Percentiles rank a stretch among this genome's conserved stretches.
Conservation (phyloP, 1,140 invertebrate genomes). For the Venustaconcha ellipsiformis region DNA sequence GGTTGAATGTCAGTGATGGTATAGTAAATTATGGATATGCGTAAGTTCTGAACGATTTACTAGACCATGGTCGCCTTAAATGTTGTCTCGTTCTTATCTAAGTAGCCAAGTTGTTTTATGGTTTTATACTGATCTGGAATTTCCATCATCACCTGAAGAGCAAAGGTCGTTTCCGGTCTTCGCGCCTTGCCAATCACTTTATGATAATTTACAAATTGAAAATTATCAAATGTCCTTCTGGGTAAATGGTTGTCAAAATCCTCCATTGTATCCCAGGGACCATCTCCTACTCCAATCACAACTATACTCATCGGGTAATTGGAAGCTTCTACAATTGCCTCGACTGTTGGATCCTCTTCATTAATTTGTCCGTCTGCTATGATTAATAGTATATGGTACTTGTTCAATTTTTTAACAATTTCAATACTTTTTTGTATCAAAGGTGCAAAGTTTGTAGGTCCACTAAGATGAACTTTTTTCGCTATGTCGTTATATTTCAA, state of each 20-base stretch:
- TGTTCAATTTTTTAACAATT: constrained; percentile 66
- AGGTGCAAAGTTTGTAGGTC: constrained; percentile 72
- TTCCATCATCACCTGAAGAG: constrained; percentile 72
- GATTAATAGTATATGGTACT: constrained; percentile 73
- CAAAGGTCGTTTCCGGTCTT: constrained; percentile 70
- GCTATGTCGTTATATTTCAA: constrained; percentile 60
- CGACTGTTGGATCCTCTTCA: constrained; percentile 68
- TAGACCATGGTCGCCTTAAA: no score
- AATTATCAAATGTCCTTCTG: constrained; percentile 73
- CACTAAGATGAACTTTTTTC: constrained; percentile 64
- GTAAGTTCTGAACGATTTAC: no score
- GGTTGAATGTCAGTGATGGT: no score
- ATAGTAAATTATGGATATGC: no score
- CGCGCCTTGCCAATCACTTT: constrained; percentile 66
- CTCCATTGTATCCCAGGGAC: constrained; percentile 73
- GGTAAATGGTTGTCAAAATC: constrained; percentile 73
- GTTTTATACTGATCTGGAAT: constrained; percentile 73
- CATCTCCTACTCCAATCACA: constrained; percentile 74
- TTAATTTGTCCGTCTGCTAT: constrained; percentile 73
- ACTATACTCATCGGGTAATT: constrained; percentile 73
- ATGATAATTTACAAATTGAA: constrained; percentile 74
- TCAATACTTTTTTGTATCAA: constrained; percentile 71
- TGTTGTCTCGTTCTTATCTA: constrained; percentile 24
- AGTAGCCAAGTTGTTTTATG: constrained; percentile 68
- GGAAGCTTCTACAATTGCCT: constrained; percentile 73